Conservation (phyloP, 2,113 vertebrate species). For the Istiophorus platypterus region DNA sequence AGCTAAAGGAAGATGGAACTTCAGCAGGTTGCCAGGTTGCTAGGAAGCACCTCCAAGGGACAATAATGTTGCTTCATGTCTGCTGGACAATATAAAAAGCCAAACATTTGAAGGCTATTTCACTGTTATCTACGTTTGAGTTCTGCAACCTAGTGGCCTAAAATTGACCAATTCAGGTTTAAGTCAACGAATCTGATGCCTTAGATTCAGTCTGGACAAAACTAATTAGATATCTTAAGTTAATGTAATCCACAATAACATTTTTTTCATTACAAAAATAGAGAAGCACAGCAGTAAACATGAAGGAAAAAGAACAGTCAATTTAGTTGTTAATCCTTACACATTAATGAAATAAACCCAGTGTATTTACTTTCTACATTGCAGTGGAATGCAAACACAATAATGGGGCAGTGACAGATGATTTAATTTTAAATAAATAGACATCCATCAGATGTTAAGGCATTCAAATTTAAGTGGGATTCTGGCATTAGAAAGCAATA, state of each 20-base stretch:
- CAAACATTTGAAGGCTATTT: not conserved
- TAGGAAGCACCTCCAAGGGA: not conserved
- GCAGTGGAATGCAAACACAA: slow-evolving; percentile 6
- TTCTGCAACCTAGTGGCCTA: not conserved
- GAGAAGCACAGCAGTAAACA: slow-evolving; percentile 17
- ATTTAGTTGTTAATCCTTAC: not conserved
- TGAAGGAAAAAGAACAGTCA: not conserved
- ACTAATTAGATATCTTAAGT: not conserved
- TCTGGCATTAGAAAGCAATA: slow-evolving; percentile 4
- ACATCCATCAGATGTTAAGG: slow-evolving; percentile 40
- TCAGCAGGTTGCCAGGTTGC: not conserved
- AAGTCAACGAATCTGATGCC: not conserved
- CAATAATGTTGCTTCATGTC: not conserved
- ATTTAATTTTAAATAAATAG: not conserved
- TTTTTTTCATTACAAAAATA: not conserved
- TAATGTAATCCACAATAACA: not conserved
- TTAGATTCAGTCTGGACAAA: not conserved
- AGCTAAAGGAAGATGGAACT: not conserved
- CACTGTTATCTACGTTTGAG: not conserved
- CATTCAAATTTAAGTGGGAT: slow-evolving; percentile 29
- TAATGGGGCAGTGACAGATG: not conserved
- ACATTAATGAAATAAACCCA: not conserved
- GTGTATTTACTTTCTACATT: slow-evolving; percentile 5
- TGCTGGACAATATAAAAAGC: not conserved
- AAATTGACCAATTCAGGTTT: not conserved